phyloP scores from a whole-genome alignment of 2,888 invertebrate species.

The Rhyacophila evoluta region DNA sequence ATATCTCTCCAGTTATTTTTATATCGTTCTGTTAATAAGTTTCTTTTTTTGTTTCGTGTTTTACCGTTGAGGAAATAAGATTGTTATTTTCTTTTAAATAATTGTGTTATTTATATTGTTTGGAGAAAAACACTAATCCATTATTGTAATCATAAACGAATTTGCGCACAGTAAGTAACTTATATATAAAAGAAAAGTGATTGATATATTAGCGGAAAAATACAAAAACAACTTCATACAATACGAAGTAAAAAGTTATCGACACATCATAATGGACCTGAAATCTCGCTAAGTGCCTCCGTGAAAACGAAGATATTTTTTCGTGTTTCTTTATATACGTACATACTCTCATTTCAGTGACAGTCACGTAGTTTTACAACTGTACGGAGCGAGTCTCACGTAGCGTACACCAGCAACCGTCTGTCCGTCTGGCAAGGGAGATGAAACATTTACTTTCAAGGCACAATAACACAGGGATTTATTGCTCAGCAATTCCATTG shows the following conservation, averaged over 20 bases:
- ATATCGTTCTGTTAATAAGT: too few relatives aligned
- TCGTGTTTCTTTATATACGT: not conserved
- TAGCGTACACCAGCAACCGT: not conserved
- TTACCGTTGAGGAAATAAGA: too few relatives aligned
- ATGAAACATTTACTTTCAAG: not conserved
- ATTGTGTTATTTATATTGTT: too few relatives aligned
- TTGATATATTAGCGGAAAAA: too few relatives aligned
- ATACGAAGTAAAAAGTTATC: not conserved
- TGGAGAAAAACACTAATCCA: too few relatives aligned
- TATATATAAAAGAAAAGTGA: too few relatives aligned
- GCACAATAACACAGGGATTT: not conserved
- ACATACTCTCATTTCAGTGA: not conserved
- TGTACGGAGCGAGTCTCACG: not conserved
- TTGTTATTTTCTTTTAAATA: too few relatives aligned
- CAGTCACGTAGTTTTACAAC: conserved; percentile 5
- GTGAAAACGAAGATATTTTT: not conserved
- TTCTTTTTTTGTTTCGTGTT: too few relatives aligned
- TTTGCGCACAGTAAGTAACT: too few relatives aligned
- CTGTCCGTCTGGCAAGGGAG: not conserved
- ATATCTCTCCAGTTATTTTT: too few relatives aligned
- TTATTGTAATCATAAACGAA: too few relatives aligned
- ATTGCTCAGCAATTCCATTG: not conserved
- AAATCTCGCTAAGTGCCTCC: not conserved
- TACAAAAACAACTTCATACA: too few relatives aligned
- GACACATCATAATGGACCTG: not conserved